Evolutionary conservation across 2,113 vertebrate species (phyloP), one percentile per base, ranked within the genome.

Genomic region (Aix galericulata): DNA sequence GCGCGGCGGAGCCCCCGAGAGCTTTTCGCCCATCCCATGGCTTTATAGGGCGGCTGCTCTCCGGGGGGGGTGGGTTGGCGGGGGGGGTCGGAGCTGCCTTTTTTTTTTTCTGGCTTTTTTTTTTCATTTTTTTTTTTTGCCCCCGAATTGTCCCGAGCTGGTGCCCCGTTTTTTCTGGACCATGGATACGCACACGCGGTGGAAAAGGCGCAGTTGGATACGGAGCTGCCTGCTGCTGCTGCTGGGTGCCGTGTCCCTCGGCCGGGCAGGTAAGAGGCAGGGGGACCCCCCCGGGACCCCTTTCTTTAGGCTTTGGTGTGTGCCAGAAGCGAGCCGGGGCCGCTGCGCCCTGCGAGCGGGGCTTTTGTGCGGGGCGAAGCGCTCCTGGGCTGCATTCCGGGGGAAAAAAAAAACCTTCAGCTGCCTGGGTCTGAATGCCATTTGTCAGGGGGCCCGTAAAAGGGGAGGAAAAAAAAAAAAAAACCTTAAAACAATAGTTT

Each of bases 101-200:
- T 80, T 55, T 36, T 21, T 6, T 46, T 46, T 46, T 46, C 42
- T 17, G 44, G 46, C 18, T 6, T 21, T 20, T 46, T 44, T 44
- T 44, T 44, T 44, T 11, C 5, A 10, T 31, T 21, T 58, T 18
- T 17, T 18, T 34, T 44, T n/a, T 15, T 40, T 26, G 5, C 27
- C 27, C 36, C 16, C 21, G 63, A 73, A 23, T 66, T 88, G 40
- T 40, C 60, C 63, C 88, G 93, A 75, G 95, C 68, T 36, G 84
- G 46, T 91, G 46, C n/a, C 72, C 74, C 53, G 67, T 56, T 87
- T 87, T 80, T 63, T 46, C 79, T 76, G 91, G 95, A 96, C 95
- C 96, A 98, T 98, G 98, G 98, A 98, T 97, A 96, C 98, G 58
- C 98, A 98, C 98, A 98, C 98, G 88, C 96, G 98, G 94, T 98